A percentile compares a stretch with the other conserved stretches of the same genome.
Evolutionary conservation across 37 sponge, comb jelly and placozoan genomes (phyloP).

Genomic region (Halisarca cf. caerulea): DNA sequence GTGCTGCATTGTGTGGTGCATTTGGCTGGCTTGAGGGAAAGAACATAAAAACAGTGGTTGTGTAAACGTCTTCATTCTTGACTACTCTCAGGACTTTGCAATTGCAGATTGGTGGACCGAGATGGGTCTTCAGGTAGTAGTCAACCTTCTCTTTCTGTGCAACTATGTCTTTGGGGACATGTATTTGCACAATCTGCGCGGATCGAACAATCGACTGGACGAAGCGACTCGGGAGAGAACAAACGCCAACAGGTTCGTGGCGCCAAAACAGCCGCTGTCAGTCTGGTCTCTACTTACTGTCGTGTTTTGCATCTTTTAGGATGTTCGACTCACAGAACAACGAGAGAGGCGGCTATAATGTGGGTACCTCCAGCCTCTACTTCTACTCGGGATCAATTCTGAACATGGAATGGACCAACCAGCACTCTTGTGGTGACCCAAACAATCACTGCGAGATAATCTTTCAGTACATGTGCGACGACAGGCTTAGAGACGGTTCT

Average conservation of each 20-base stretch:
- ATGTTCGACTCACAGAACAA: constrained; percentile 99
- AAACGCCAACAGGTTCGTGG: constrained; percentile 88
- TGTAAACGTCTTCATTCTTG: too few species aligned
- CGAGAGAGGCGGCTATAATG: constrained; percentile 98
- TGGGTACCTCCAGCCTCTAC: constrained; percentile 90
- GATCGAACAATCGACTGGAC: constrained; percentile 95
- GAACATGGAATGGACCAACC: constrained; percentile 98
- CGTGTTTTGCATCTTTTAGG: constrained; percentile 21
- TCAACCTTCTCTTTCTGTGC: constrained; percentile 45
- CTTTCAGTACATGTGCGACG: constrained; percentile 96
- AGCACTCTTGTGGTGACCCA: constrained; percentile 94
- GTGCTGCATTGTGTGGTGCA: too few species aligned
- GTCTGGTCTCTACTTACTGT: too few species aligned
- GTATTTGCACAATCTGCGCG: constrained; percentile 94
- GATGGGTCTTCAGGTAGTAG: neutral
- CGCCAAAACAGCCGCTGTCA: too few species aligned
- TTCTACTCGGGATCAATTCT: constrained; percentile 91
- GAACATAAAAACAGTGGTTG: too few species aligned
- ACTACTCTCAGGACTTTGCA: too few species aligned
- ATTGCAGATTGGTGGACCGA: too few species aligned
- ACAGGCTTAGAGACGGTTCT: constrained; percentile 84
- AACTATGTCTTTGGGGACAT: constrained; percentile 67
- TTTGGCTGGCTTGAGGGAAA: too few species aligned
- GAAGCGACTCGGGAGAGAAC: constrained; percentile 86
- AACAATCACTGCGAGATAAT: constrained; percentile 95